A percentile compares a stretch with the other conserved stretches of the same genome.
Evolutionary conservation across 2,888 invertebrate genomes (phyloP).

Genomic region (Epinotia brunnichana): DNA sequence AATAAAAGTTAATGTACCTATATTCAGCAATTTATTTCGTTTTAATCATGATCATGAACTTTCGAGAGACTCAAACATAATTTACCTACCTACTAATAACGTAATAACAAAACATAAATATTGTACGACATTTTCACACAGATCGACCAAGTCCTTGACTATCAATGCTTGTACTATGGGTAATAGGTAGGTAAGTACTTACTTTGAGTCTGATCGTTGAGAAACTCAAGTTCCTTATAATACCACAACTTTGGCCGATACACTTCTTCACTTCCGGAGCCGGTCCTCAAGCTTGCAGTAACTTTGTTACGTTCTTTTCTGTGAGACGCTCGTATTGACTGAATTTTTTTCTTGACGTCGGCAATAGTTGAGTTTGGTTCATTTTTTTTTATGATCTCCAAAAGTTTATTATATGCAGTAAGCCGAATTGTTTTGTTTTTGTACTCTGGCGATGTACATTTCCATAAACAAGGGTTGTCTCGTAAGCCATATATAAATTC

Average conservation of each 20-base stretch:
- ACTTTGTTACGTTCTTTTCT: no score
- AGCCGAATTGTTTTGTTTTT: no score
- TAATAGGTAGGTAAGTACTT: slow-evolving; percentile 19
- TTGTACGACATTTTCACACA: slow-evolving; percentile 20
- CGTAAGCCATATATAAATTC: no score
- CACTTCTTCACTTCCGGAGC: slow-evolving; percentile 10
- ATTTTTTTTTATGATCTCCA: no score
- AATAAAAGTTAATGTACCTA: slow-evolving; percentile 17
- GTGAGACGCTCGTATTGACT: no score
- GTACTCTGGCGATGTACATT: no score
- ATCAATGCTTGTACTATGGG: slow-evolving; percentile 16
- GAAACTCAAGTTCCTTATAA: slow-evolving; percentile 14
- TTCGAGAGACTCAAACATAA: slow-evolving; percentile 20
- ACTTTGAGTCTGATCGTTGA: background rate
- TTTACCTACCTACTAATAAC: slow-evolving; percentile 4
- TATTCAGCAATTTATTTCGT: slow-evolving; percentile 22
- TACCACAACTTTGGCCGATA: slow-evolving; percentile 12
- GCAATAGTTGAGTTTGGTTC: no score
- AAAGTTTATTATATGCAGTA: no score
- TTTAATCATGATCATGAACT: slow-evolving; percentile 13
- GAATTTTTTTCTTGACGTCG: no score
- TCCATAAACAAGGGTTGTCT: no score
- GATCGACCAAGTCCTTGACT: slow-evolving; percentile 21
- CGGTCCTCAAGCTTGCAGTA: background rate
- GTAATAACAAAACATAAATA: slow-evolving; percentile 13